A percentile compares a stretch with the other conserved stretches of the same genome.
Conservation (phyloP, 1,140 invertebrate species). For the Atta colombica region DNA sequence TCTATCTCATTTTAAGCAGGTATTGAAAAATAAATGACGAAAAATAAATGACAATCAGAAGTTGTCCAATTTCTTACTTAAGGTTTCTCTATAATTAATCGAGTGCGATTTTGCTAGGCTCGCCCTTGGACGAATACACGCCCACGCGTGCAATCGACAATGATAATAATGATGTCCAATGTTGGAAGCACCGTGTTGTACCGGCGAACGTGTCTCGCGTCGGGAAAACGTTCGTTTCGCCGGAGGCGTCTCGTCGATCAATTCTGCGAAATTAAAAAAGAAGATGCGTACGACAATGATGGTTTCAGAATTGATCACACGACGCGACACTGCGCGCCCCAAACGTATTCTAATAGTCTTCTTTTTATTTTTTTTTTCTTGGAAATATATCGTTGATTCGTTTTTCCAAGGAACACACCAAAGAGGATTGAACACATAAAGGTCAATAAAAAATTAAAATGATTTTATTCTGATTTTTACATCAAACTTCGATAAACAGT, state of each 20-base stretch:
- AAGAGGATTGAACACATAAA: too few relatives aligned
- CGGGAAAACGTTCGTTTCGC: not conserved
- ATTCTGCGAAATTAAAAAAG: not conserved
- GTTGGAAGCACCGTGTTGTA: slow-evolving; percentile 1
- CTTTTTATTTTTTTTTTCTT: not conserved
- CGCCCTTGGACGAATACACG: slow-evolving; percentile 41
- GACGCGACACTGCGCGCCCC: too few relatives aligned
- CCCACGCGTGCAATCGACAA: slow-evolving; percentile 35
- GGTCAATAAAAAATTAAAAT: too few relatives aligned
- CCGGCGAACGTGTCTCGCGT: not conserved
- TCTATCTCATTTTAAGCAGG: too few relatives aligned
- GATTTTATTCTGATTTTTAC: too few relatives aligned
- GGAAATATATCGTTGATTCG: not conserved
- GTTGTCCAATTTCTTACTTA: too few relatives aligned
- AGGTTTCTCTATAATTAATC: not conserved
- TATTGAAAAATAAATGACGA: too few relatives aligned
- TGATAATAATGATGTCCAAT: slow-evolving; percentile 30
- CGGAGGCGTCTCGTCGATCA: not conserved
- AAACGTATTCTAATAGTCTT: too few relatives aligned
- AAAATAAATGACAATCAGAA: too few relatives aligned
- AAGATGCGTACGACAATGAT: not conserved
- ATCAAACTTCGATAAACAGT: too few relatives aligned
- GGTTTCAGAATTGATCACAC: not conserved
- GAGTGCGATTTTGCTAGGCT: slow-evolving; percentile 20
- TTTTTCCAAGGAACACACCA: not conserved